phyloP scores from a whole-genome alignment of 2,888 invertebrate genomes.

The Diaperis boleti region DNA sequence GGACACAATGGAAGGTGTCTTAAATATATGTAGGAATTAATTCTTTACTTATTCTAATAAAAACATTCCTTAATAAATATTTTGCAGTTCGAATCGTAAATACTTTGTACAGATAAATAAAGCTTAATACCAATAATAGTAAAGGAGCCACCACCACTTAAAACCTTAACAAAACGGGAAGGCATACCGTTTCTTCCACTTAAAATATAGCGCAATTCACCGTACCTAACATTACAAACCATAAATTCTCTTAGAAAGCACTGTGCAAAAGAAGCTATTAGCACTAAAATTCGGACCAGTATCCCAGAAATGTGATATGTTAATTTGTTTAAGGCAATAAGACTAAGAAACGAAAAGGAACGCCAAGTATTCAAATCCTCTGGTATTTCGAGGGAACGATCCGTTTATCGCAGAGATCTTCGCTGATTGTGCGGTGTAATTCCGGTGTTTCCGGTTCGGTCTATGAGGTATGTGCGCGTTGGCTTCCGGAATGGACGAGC shows the following conservation, averaged over 20 bases:
- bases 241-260: neutral
- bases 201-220: no score
- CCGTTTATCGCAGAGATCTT: neutral
- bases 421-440: conserved; percentile 7
- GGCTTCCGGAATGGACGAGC: neutral
- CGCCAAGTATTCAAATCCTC: conserved; percentile 4
- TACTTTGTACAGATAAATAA: no score
- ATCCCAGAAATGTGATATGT: conserved; percentile 9
- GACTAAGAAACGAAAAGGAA: conserved; percentile 3
- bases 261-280: neutral
- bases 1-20: no score
- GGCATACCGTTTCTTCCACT: no score
- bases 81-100: no score
- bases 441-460: conserved; percentile 20
- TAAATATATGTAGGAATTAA: no score
- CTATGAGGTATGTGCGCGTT: conserved; percentile 12
- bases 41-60: no score
- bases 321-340: neutral
- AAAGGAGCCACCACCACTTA: no score
- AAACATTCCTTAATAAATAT: no score
- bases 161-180: no score
- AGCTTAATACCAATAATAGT: no score
- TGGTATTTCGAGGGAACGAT: conserved; percentile 3
- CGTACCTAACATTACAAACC: no score
- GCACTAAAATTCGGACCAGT: conserved; percentile 9